Percentiles rank a stretch among this genome's conserved stretches.
Evolutionary conservation across 2,113 vertebrate species (phyloP).

Genomic region (Balaeniceps rex): DNA sequence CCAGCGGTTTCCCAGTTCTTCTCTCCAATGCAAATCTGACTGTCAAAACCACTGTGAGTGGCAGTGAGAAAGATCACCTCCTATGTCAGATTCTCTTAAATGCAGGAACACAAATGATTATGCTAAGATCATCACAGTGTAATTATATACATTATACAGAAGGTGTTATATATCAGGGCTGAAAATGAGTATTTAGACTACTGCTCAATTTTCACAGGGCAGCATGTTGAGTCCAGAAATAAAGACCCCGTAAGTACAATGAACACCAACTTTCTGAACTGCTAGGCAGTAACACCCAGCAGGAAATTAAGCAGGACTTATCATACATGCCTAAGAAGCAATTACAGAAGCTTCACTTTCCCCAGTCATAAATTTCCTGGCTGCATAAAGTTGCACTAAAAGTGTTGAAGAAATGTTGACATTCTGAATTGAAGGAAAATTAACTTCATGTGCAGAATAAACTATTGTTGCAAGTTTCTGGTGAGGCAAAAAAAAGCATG

Average conservation of each 20-base stretch:
- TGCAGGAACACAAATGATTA: neutral
- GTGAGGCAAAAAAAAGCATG: neutral
- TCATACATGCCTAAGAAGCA: neutral
- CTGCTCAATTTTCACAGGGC: neutral
- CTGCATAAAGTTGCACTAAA: neutral
- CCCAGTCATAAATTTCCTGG: neutral
- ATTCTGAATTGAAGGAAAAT: neutral
- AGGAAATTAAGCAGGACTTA: conserved; percentile 47
- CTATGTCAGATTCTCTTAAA: neutral
- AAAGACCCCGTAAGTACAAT: neutral
- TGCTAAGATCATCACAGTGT: neutral
- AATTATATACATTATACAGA: neutral
- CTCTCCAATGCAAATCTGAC: neutral
- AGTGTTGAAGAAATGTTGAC: neutral
- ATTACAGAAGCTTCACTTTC: conserved; percentile 43
- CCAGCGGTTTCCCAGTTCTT: neutral
- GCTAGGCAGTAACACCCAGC: neutral
- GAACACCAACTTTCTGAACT: neutral
- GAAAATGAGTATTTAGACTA: neutral
- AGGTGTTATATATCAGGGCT: neutral
- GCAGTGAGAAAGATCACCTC: neutral
- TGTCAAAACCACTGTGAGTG: neutral
- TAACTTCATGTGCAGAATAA: neutral
- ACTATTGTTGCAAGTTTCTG: neutral
- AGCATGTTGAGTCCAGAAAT: neutral